Evolutionary conservation across 2,888 invertebrate species (phyloP), one percentile per base, ranked within the genome.

Genomic region (Leptinotarsa juncta): DNA sequence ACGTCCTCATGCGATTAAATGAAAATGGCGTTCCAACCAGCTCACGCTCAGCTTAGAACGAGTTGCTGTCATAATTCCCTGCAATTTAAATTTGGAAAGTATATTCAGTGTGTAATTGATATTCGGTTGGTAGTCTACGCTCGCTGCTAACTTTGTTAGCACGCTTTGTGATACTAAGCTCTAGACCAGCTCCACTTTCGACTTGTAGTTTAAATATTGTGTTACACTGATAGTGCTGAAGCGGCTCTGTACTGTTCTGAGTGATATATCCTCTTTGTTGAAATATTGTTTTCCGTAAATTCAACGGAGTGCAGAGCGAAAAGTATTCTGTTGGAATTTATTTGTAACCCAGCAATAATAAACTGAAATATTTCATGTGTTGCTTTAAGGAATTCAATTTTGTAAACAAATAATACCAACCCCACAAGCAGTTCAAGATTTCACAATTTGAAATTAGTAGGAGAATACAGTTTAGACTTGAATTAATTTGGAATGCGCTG

Each of bases 31-130:
- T 60, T 57, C 67, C 18, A 42, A 23, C 42, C 48, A 53, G 51
- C 65, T 23, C 53, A 57, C 67, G 55, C 48, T 65, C 67, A 69
- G 42, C 53, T 26, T 53, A 57, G 66, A 74, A 76, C 62, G 72
- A 70, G 73, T 75, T 71, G 66, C 74, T 71, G 75, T 78, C 71
- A 78, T 77, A 78, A 76, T 78, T 75, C 67, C 68, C 73, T 69
- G 74, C 75, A 78, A 80, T 78, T 77, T 74, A 77, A 80, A 78
- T 80, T 77, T 77, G 67, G 74, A 73, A 72, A 77, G 77, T 78
- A 74, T 80, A 76, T 77, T 80, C 78, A 80, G 74, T 80, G 74
- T 80, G 77, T 80, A 80, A 80, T 78, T 80, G 80, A 80, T 80
- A 80, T 78, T 78, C 76, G 71, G 78, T 70, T 78, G 73, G 74